Evolutionary conservation across 2,888 invertebrate species (phyloP).

Genomic region (Drosophila emarginata): DNA sequence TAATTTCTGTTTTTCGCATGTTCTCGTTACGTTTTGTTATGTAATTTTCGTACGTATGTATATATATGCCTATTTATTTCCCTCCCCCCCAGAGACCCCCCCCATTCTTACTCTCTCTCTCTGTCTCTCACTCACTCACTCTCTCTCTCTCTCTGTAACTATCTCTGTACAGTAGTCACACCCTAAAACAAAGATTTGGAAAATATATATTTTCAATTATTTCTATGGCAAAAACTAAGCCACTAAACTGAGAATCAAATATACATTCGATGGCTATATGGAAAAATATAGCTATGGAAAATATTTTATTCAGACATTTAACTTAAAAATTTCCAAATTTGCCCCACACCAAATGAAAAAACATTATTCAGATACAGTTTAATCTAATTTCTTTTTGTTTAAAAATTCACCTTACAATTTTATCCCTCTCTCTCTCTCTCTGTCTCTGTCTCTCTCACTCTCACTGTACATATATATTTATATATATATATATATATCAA

Average conservation of each 20-base stretch:
- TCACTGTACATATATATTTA: constrained; percentile 10
- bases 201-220: constrained; percentile 31
- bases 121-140: constrained; percentile 1
- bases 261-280: no score
- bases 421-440: neutral
- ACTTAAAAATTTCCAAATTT: no score
- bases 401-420: neutral
- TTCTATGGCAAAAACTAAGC: neutral
- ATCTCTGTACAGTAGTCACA: neutral
- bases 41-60: constrained; percentile 7
- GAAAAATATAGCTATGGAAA: no score
- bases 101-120: constrained; percentile 5
- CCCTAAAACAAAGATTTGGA: constrained; percentile 20
- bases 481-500: constrained; percentile 24
- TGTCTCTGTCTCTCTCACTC: constrained; percentile 15
- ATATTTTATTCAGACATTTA: no score
- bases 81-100: neutral
- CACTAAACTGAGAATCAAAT: neutral
- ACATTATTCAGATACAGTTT: no score
- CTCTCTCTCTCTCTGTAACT: neutral
- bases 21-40: neutral
- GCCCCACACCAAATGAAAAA: no score
- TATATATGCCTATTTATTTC: constrained; percentile 28
- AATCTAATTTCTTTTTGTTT: neutral
- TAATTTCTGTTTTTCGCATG: constrained; percentile 1